Evolutionary conservation across 37 sponge, comb jelly and placozoan species (phyloP), one percentile per base, ranked within the genome.

Genomic region (Theonella swinhoei): DNA sequence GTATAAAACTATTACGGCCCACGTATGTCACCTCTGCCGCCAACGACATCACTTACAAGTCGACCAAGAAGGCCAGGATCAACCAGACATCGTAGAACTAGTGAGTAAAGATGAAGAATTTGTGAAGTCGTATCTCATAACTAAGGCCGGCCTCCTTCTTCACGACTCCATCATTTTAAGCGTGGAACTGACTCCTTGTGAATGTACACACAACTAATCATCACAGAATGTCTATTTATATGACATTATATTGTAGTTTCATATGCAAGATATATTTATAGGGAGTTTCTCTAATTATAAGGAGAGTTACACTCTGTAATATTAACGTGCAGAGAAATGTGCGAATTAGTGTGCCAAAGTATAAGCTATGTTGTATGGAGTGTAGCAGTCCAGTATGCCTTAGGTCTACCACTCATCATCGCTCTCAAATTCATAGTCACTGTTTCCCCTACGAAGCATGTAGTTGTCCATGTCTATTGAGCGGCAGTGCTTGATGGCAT

Each of bases 401-500:
- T n/a, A n/a, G n/a, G n/a, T n/a, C 72, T 38, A 71, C 22, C 67
- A 30, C 39, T 72, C 65, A 20, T 79, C 73, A 42, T 79, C 64
- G 25, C 63, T 39, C 32, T 85, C 85, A 85, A 76, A 68, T 19
- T 76, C 23, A 24, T 79, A 59, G 3, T 58, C 78, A 43, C 64
- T 62, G 62, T 30, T 26, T 47, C 64, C 85, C 30, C 90, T 75
- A 3, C 82, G 71, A 36, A 94, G 68, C 97, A 96, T 96, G 87
- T 96, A 96, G 62, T 82, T 91, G 82, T 96, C 97, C 83, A 89
- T 91, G 69, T 96, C 97, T 41, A 96, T 96, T 35, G 91, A 87
- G 4, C 94, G 87, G 70, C 97, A 96, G 85, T 96, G 80, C 78
- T 67, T 83, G 34, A 96, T 96, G 58, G 97, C 94, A 59, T 96